Percentiles rank a stretch among this genome's conserved stretches.
phyloP scores from a whole-genome alignment of 2,888 invertebrate species.

The Hypomecis punctinalis region DNA sequence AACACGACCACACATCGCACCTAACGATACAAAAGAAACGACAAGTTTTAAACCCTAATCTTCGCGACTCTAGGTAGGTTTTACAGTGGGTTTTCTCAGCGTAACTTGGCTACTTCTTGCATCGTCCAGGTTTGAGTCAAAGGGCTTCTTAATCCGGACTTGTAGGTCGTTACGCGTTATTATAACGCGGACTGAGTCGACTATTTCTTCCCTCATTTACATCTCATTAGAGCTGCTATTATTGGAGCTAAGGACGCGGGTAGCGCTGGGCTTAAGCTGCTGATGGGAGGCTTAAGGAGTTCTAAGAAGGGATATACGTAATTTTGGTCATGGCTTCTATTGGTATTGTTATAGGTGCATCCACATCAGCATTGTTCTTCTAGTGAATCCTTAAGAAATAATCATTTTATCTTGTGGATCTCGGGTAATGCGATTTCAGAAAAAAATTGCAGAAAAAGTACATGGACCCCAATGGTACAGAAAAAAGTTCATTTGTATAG shows the following conservation, averaged over 20 bases:
- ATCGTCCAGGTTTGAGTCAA: slow-evolving; percentile 79
- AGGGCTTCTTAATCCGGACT: slow-evolving; percentile 85
- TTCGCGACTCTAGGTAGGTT: slow-evolving; percentile 49
- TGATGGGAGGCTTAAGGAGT: slow-evolving; percentile 10
- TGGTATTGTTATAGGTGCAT: background rate
- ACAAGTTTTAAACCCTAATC: slow-evolving; percentile 52
- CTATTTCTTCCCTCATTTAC: slow-evolving; percentile 84
- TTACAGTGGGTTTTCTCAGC: slow-evolving; percentile 40
- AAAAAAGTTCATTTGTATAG: too few relatives aligned
- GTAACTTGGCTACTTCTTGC: slow-evolving; percentile 68
- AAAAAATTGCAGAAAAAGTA: too few relatives aligned
- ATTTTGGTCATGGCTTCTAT: slow-evolving; percentile 1
- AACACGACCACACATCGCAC: slow-evolving; percentile 74
- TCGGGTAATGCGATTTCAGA: too few relatives aligned
- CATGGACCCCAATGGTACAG: too few relatives aligned
- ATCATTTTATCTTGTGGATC: background rate
- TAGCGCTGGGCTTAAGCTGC: slow-evolving; percentile 43
- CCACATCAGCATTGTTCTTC: background rate
- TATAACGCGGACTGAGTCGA: slow-evolving; percentile 81
- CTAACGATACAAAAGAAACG: slow-evolving; percentile 56
- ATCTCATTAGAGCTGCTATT: slow-evolving; percentile 84
- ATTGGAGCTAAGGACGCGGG: slow-evolving; percentile 67
- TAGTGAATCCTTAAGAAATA: background rate
- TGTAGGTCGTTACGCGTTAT: slow-evolving; percentile 86
- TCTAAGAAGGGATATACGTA: slow-evolving; percentile 2